Evolutionary conservation across 2,113 vertebrate genomes (phyloP), one percentile per base, ranked within the genome.

Genomic region (Paracanthobrama guichenoti): DNA sequence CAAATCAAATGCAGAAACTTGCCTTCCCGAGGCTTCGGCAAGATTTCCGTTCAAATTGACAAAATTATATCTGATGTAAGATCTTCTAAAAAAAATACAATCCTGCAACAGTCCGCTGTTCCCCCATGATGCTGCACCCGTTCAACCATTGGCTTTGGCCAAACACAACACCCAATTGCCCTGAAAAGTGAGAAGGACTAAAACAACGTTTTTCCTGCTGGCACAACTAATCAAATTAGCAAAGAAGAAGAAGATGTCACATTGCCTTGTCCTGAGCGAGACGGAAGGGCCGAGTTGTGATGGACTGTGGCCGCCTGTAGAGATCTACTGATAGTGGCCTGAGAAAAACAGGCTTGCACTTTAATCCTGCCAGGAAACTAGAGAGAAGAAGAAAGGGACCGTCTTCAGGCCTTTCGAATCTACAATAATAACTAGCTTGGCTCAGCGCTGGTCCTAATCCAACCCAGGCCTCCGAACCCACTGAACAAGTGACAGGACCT

Each of bases 341-440:
- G 84, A 69, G 90, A 90, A 89, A 90, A 79, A 84, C 69, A 69
- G 50, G 57, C 81, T 69, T 35, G 57, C 26, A 6, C 85, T 31
- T 74, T 94, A 94, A 95, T 95, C 93, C 93, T 81, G 71, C 67
- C 82, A 86, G 90, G 93, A 93, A 93, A 95, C 92, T 79, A 14
- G 91, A 94, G 92, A 91, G 89, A 87, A 88, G 91, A 93, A 94
- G 91, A 94, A 94, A 93, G 93, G 86, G 78, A 62, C 83, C 24
- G 88, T 87, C 88, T 90, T 88, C 89, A 87, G 80, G 90, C 85
- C 16, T 75, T 84, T 90, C 88, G 87, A 92, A 87, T 89, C 88
- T 92, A 91, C 89, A 92, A 93, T 93, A 94, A 95, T 92, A 93
- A 85, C 89, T 84, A 74, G 88, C 66, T 76, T 72, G 50, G 39